Percentiles rank a stretch among this genome's conserved stretches.
Evolutionary conservation across 2,113 vertebrate species (phyloP).

Genomic region (Haliaeetus leucogaster): DNA sequence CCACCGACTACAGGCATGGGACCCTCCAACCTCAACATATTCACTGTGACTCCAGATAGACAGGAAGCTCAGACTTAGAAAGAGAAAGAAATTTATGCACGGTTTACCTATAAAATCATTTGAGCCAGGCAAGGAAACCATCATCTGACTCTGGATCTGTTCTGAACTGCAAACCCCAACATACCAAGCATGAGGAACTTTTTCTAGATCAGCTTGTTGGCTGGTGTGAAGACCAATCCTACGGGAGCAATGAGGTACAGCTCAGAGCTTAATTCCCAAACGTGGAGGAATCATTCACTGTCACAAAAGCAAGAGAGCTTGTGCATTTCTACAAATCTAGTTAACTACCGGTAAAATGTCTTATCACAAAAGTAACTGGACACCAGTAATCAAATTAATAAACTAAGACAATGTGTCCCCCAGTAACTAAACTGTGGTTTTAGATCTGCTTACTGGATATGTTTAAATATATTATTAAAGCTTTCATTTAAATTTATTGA

Average conservation of each 20-base stretch:
- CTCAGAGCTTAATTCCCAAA: not conserved
- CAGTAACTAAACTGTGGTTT: not conserved
- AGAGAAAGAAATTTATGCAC: accelerated
- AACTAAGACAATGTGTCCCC: not conserved
- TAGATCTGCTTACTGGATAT: not conserved
- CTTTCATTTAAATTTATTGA: not conserved
- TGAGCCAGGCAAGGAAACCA: not conserved
- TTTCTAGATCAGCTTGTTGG: not conserved
- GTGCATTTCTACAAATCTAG: not conserved
- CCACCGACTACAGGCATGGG: not conserved
- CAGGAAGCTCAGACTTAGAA: not conserved
- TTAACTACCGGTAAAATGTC: not conserved
- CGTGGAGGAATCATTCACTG: accelerated
- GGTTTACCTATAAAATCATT: accelerated
- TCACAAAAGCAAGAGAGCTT: not conserved
- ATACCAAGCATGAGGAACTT: not conserved
- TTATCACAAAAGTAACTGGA: not conserved
- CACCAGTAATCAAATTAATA: not conserved
- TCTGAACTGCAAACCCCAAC: not conserved
- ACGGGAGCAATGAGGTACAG: not conserved
- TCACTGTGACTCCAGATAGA: accelerated
- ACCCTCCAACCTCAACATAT: accelerated
- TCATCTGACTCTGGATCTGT: accelerated
- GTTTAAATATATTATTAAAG: not conserved
- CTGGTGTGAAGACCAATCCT: not conserved